Conservation (phyloP, 2,797 vertebrate genomes). For the Rousettus madagascariensis region DNA sequence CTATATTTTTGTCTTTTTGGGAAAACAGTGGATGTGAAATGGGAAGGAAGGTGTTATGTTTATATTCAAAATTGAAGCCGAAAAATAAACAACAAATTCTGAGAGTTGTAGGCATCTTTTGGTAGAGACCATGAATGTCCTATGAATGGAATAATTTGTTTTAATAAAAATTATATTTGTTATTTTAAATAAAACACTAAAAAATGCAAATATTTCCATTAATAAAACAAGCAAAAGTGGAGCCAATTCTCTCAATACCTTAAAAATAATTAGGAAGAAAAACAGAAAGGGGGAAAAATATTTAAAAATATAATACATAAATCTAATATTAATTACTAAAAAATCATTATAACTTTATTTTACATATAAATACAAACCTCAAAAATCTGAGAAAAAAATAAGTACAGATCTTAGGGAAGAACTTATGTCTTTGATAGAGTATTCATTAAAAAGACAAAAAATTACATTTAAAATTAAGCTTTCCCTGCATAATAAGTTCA, state of each 20-base stretch:
- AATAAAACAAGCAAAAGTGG: background rate
- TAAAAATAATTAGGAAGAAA: slow-evolving; percentile 51
- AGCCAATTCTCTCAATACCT: background rate
- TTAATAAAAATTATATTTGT: slow-evolving; percentile 13
- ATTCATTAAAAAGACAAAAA: slow-evolving; percentile 40
- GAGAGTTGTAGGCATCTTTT: background rate
- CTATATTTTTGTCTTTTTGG: background rate
- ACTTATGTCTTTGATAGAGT: background rate
- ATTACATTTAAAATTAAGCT: background rate
- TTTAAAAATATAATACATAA: background rate
- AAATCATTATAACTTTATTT: slow-evolving; percentile 38
- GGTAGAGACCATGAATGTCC: background rate
- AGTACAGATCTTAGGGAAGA: background rate
- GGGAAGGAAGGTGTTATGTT: background rate
- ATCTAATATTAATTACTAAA: background rate
- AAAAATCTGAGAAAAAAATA: slow-evolving; percentile 1
- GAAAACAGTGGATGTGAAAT: background rate
- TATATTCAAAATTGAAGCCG: background rate
- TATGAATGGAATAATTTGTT: background rate
- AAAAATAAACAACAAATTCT: slow-evolving; percentile 24
- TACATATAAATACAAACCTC: slow-evolving; percentile 23
- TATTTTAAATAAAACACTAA: slow-evolving; percentile 44
- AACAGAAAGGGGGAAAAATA: background rate
- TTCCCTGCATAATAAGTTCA: background rate
- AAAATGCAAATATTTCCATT: slow-evolving; percentile 5